Evolutionary conservation across 2,113 vertebrate genomes (phyloP), one percentile per base, ranked within the genome.

Genomic region (Anser brachyrhynchus): DNA sequence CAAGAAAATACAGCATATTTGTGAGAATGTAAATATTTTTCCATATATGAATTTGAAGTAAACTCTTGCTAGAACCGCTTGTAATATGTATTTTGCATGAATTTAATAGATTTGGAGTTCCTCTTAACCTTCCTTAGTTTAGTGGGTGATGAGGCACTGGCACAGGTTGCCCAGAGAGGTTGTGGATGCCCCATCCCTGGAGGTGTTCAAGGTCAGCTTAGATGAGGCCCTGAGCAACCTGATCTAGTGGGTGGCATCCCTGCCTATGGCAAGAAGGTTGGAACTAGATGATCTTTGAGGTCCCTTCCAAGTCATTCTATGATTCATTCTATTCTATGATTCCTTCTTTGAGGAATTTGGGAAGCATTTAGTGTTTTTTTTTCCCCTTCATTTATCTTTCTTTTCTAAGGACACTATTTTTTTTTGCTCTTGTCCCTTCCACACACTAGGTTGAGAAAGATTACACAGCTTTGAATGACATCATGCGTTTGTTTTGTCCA

Each of bases 401-500:
- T 33, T 37, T 70, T 28, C 10, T 33, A 65, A 43, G 33, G 18
- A 17, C 1, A 6, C 12, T 7, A 10, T 7, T 1, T 4, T 65
- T 65, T 58, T 67, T 76, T 67, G 33, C 2, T 70, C 29, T 6
- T 6, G 6, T 52, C 8, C 75, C 5, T 65, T 61, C 46, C 1
- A 0, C 20, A 16, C 10, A n/a, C 6, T 46, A 49, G 13, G 4
- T 9, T 31, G 35, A 31, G 22, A 89, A 28, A 84, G 12, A 25
- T 82, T 79, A 35, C 7, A n/a, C 9, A 58, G 0, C n/a, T 66
- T 69, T 6, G 1, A 54, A 29, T 22, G 43, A 2, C 0, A 1
- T 11, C 86, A n/a, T 73, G 19, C 25, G 20, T 91, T 78, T 85
- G 14, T 19, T 79, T 16, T 67, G 29, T 91, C 20, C 10, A 8